phyloP scores from a whole-genome alignment of 2,113 vertebrate species.

The Panthera leo region DNA sequence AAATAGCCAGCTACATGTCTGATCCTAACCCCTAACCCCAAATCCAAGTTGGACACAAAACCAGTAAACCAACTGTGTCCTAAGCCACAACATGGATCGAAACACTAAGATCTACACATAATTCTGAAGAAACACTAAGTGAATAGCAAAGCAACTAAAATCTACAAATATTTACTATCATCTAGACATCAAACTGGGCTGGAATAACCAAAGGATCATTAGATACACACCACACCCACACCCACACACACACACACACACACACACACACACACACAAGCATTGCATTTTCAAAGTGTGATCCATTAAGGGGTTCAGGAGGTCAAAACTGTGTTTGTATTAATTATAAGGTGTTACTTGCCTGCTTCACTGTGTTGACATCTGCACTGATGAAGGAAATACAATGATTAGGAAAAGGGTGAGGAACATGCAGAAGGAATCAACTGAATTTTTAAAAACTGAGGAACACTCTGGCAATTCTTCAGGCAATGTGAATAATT shows the following conservation, averaged over 20 bases:
- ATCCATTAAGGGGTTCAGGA: neutral
- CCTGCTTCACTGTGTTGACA: neutral
- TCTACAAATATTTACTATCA: neutral
- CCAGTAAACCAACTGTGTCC: neutral
- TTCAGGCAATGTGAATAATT: neutral
- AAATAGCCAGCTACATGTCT: neutral
- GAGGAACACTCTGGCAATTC: neutral
- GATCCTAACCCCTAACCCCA: conserved; percentile 11
- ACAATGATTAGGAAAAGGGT: neutral
- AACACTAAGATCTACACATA: neutral
- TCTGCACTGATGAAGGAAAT: neutral
- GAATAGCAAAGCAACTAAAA: neutral
- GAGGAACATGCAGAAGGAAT: neutral
- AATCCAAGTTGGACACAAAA: neutral
- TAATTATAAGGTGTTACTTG: neutral
- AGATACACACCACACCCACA: neutral
- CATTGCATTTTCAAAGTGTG: neutral
- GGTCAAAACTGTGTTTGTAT: neutral
- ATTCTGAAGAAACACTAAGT: neutral
- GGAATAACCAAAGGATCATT: neutral
- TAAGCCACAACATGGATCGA: neutral
- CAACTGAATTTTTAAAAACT: neutral
- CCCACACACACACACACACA: too few species aligned
- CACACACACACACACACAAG: neutral
- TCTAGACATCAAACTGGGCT: neutral